These are phyloP conservation scores for Cynocephalus volans DNA, from an alignment of 2,113 vertebrate genomes.

Conservation along the genomic window DNA sequence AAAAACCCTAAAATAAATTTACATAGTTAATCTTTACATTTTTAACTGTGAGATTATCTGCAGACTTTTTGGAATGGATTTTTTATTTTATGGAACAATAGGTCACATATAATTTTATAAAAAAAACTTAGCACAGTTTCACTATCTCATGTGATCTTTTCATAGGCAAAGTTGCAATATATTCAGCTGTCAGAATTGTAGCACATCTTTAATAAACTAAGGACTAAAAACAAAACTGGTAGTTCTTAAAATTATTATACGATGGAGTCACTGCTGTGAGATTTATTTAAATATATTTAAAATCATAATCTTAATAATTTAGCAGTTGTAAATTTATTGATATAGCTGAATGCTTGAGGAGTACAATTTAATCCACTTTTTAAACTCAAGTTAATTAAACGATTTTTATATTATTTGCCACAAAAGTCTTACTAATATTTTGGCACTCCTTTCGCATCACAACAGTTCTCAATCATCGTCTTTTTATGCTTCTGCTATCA, in stretches of 20 bases:
- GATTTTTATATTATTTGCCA: constrained; percentile 58
- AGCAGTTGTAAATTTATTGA: constrained; percentile 60
- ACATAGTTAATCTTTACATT: not conserved
- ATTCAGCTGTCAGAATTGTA: not conserved
- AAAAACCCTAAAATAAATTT: not conserved
- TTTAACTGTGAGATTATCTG: not conserved
- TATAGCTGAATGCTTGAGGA: constrained; percentile 58
- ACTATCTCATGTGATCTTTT: not conserved
- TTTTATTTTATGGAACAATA: not conserved
- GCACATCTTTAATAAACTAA: constrained; percentile 14
- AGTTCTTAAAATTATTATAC: not conserved
- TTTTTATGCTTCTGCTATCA: not conserved
- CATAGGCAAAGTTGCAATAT: not conserved
- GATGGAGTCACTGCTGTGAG: not conserved
- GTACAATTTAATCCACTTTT: constrained; percentile 56
- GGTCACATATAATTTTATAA: not conserved
- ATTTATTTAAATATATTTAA: constrained; percentile 63
- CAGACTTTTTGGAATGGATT: not conserved
- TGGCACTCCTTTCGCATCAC: not conserved
- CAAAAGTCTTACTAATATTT: constrained; percentile 2
- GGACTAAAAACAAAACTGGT: not conserved
- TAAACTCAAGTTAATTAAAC: constrained; percentile 74
- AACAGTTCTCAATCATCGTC: not conserved
- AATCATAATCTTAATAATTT: constrained; percentile 66
- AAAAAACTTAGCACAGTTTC: constrained; percentile 9